Evolutionary conservation across 2,888 invertebrate species (phyloP), one percentile per base, ranked within the genome.

Genomic region (Rutpela maculata): DNA sequence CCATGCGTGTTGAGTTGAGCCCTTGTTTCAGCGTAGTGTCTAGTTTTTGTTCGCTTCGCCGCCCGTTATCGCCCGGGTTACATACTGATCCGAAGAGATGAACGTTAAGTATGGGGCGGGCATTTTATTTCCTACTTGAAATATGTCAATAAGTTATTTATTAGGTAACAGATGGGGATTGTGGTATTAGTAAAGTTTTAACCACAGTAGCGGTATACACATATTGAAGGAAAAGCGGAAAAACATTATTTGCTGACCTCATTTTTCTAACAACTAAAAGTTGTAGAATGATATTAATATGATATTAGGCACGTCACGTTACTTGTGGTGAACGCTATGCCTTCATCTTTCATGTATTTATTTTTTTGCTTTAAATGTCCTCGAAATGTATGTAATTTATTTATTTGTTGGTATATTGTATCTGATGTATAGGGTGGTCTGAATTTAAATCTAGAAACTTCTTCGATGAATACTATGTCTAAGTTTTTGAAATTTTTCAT

Each of bases 111-210:
- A 62, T 71, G 62, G 62, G 55, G 17, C 63, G 9, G 63, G 63
- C 18, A 55, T 63, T 72, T 62, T 72, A 72, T 72, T 72, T 63
- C 72, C 50, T 31, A 50, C 72, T 72, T 62, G 72, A 72, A 71
- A 79, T 76, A 56, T 78, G 80, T 74, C 80, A 78, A 76, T 80
- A 80, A 76, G 80, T 80, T 80, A 78, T 80, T 80, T 80, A 80
- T 80, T 74, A 74, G 74, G 76, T 55, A 78, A 70, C 80, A 80
- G 76, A 76, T 80, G 77, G 55, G 50, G 38, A 26, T 22, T 59
- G 55, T 12, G 76, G 76, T 77, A 80, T 80, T 77, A 76, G 68
- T 56, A 78, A 80, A 80, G 80, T 80, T 80, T 59, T 15, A 50
- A 63, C 75, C 67, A 56, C 72, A 77, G 72, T 57, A 55, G 15